Conservation (phyloP, 2,797 vertebrate genomes). For the Pantherophis alleghaniensis region DNA sequence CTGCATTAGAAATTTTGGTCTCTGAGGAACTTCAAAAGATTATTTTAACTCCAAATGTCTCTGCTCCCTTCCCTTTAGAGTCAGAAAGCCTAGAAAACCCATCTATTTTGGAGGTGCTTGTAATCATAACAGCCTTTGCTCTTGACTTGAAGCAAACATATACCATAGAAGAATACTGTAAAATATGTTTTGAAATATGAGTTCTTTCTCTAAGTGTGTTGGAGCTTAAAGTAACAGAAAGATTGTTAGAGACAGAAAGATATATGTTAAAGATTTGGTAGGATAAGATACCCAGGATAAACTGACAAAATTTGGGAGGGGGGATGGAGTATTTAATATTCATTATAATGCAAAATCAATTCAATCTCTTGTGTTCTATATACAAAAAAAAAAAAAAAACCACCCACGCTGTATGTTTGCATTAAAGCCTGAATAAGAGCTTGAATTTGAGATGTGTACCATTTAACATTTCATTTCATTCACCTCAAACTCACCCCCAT, state of each 20-base stretch:
- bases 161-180: not conserved
- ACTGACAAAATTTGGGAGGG: not conserved
- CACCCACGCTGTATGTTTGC: too few relatives aligned
- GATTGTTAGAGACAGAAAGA: not conserved
- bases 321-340: not conserved
- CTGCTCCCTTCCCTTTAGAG: not conserved
- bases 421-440: not conserved
- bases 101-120: not conserved
- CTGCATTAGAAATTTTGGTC: not conserved
- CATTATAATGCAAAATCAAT: not conserved
- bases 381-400: too few relatives aligned
- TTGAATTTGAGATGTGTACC: not conserved
- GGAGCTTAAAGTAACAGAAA: not conserved
- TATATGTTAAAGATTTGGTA: not conserved
- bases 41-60: not conserved
- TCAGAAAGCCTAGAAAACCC: not conserved
- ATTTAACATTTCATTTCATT: not conserved
- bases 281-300: not conserved
- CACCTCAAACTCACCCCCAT: not conserved
- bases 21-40: not conserved
- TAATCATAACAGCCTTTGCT: not conserved
- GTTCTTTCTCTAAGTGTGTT: not conserved
- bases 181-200: not conserved
- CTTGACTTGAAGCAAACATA: not conserved
- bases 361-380: not conserved